phyloP scores from a whole-genome alignment of 2,113 vertebrate species.

The Sardina pilchardus region DNA sequence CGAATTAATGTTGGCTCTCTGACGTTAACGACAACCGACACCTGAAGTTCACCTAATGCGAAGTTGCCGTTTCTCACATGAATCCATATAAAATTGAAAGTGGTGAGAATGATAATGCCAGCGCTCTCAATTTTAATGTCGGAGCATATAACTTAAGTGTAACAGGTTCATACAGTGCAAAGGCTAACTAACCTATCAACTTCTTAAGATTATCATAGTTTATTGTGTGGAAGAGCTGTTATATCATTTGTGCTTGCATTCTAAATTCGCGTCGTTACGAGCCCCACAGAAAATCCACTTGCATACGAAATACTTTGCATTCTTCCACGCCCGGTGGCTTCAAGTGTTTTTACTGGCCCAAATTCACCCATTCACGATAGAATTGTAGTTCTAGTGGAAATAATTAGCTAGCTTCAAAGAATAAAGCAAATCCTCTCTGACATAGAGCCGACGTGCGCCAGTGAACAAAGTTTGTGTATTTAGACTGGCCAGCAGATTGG shows the following conservation, averaged over 20 bases:
- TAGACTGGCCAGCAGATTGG: background rate
- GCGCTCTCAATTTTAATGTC: background rate
- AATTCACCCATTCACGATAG: background rate
- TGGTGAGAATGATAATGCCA: background rate
- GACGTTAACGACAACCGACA: background rate
- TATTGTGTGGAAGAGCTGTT: background rate
- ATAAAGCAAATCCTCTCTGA: constrained; percentile 28
- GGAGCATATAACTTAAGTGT: background rate
- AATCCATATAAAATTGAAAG: background rate
- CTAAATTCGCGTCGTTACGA: background rate
- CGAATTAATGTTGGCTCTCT: background rate
- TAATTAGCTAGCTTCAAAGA: constrained; percentile 34
- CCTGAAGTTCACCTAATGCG: background rate
- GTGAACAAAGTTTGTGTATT: constrained; percentile 20
- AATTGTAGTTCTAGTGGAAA: constrained; percentile 33
- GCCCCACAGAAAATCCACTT: background rate
- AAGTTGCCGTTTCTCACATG: background rate
- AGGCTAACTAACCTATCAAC: background rate
- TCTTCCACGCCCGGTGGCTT: constrained; percentile 32
- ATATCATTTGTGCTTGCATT: background rate
- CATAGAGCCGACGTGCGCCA: constrained; percentile 10
- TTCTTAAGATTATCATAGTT: no score
- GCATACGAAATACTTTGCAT: constrained; percentile 40
- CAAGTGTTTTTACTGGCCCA: constrained; percentile 37
- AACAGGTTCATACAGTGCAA: background rate